A percentile compares a stretch with the other conserved stretches of the same genome.
Conservation (phyloP, 2,797 vertebrate genomes). For the Macroramphosus scolopax region DNA sequence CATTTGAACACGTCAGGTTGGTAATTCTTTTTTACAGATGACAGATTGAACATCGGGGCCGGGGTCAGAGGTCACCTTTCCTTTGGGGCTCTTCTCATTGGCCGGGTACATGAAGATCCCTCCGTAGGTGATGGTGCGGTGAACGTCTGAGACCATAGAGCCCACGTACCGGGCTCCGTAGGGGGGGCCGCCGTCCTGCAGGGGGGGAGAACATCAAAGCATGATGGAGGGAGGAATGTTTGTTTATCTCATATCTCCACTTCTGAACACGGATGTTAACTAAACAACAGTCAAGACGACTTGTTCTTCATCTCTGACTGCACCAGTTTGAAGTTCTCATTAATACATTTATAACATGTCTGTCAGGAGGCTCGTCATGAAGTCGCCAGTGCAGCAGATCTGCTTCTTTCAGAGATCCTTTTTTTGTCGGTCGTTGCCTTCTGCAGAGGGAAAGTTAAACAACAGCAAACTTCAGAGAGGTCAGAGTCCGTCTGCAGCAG, state of each 20-base stretch:
- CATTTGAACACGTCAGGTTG: too few species aligned
- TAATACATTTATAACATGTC: too few species aligned
- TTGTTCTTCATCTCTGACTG: too few species aligned
- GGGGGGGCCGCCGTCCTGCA: conserved; percentile 88
- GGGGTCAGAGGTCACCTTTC: conserved; percentile 89
- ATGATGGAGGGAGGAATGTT: too few species aligned
- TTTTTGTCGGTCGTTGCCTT: too few species aligned
- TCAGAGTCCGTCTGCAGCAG: conserved; percentile 38
- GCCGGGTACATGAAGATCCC: conserved; percentile 98
- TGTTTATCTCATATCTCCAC: too few species aligned
- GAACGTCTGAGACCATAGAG: conserved; percentile 96
- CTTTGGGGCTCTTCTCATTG: conserved; percentile 95
- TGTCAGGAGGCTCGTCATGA: not conserved
- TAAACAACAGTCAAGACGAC: too few species aligned
- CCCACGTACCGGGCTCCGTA: conserved; percentile 93
- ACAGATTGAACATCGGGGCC: too few species aligned
- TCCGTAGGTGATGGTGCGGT: conserved; percentile 93
- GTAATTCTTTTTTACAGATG: too few species aligned
- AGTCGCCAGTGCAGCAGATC: too few species aligned
- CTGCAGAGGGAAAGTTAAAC: not conserved
- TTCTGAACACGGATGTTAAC: too few species aligned
- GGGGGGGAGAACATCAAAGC: not conserved
- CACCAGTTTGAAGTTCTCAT: too few species aligned
- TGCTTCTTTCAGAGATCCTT: not conserved
- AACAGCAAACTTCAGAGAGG: conserved; percentile 22